Conservation (phyloP, 2,113 vertebrate genomes). For the Neolamprologus sp. region DNA sequence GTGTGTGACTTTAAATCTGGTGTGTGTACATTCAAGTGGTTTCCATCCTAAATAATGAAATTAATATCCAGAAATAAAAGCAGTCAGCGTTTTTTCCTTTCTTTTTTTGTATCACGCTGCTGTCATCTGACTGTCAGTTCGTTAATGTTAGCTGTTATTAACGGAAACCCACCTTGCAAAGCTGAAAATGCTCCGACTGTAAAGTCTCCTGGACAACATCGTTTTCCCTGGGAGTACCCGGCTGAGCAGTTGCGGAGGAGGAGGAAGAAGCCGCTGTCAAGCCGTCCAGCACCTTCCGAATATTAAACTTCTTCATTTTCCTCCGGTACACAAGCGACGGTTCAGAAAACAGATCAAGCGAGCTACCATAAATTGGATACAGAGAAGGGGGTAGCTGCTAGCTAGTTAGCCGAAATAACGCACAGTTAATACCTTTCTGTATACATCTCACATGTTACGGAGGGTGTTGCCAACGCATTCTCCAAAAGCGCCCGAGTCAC, state of each 20-base stretch:
- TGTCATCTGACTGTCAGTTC: conserved; percentile 31
- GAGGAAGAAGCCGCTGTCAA: conserved; percentile 83
- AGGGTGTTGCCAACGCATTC: conserved; percentile 46
- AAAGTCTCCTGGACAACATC: conserved; percentile 86
- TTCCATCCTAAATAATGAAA: not conserved
- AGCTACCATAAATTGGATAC: conserved; percentile 44
- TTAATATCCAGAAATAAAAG: not conserved
- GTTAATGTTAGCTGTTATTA: not conserved
- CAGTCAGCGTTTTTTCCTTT: not conserved
- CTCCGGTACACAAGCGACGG: conserved; percentile 34
- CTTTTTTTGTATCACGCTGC: conserved; percentile 1
- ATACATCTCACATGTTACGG: conserved; percentile 63
- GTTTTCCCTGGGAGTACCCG: conserved; percentile 75
- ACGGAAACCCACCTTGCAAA: conserved; percentile 85
- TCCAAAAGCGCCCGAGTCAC: conserved; percentile 14
- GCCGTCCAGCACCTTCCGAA: conserved; percentile 97
- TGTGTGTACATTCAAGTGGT: not conserved
- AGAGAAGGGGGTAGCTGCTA: conserved; percentile 26
- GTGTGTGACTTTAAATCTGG: not conserved
- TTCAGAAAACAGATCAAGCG: conserved; percentile 9
- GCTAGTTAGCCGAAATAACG: conserved; percentile 58
- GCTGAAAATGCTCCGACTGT: conserved; percentile 96
- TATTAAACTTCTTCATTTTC: conserved; percentile 98
- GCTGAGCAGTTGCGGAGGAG: conserved; percentile 64
- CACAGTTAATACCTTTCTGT: conserved; percentile 52